phyloP scores from a whole-genome alignment of 2,113 vertebrate species.

The Circaetus cinerascens region DNA sequence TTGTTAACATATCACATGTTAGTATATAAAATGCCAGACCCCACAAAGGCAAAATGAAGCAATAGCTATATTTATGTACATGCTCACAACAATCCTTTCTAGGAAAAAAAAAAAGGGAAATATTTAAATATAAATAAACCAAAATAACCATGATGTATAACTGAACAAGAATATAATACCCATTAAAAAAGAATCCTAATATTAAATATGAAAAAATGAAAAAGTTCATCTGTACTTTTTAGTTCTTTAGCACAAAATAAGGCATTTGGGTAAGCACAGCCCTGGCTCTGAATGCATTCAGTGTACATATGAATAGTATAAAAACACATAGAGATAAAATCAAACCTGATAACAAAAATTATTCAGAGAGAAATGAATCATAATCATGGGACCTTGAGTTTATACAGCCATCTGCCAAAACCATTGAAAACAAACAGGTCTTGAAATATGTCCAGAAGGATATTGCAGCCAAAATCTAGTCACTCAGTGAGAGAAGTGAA shows the following conservation, averaged over 20 bases:
- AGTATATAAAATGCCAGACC: background rate
- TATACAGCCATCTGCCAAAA: background rate
- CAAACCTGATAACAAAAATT: background rate
- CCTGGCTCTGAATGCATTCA: background rate
- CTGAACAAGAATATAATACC: background rate
- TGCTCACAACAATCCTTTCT: background rate
- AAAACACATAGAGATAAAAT: background rate
- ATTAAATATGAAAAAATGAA: background rate
- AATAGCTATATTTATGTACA: background rate
- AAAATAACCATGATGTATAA: fast-evolving
- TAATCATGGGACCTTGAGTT: background rate
- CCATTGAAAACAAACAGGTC: background rate
- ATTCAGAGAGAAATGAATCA: background rate
- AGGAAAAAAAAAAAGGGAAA: background rate
- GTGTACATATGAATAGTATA: background rate
- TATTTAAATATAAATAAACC: background rate
- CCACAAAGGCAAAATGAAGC: background rate
- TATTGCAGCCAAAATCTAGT: background rate
- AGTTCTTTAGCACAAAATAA: background rate
- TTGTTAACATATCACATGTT: background rate
- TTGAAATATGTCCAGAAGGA: background rate
- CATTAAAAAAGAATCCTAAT: background rate
- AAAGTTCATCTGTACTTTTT: fast-evolving
- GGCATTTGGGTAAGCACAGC: background rate
- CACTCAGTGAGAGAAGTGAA: background rate